These are phyloP conservation scores for Notocelia uddmanniana DNA, from an alignment of 2,888 invertebrate species.

Conservation along the genomic window DNA sequence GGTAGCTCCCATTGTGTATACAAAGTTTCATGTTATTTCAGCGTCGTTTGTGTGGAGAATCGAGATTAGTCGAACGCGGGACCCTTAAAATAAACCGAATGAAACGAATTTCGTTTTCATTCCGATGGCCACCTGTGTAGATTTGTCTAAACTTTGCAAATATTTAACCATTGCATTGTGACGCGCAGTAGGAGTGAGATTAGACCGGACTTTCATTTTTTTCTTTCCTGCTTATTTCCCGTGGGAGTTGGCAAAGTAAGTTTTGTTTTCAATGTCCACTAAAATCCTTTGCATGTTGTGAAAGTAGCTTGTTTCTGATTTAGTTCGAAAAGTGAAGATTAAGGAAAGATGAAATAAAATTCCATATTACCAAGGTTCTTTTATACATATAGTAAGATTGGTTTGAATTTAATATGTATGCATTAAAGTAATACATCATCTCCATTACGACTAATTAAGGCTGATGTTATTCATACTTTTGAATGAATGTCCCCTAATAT, in stretches of 20 bases:
- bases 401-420: no score
- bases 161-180: conserved; percentile 53
- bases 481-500: no score
- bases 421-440: no score
- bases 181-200: conserved; percentile 68
- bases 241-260: conserved; percentile 58
- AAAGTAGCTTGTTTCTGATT: conserved; percentile 10
- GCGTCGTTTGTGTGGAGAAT: no score
- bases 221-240: conserved; percentile 62
- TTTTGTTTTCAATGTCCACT: conserved; percentile 44
- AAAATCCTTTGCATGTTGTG: conserved; percentile 22
- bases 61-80: no score
- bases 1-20: no score
- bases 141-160: conserved; percentile 40
- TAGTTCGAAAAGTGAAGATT: neutral
- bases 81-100: neutral
- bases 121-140: conserved; percentile 22
- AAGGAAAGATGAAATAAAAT: no score
- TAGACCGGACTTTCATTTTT: conserved; percentile 53
- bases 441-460: no score
- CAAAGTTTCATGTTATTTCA: no score
- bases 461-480: no score
- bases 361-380: no score
- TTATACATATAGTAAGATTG: no score
- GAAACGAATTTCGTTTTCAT: conserved; percentile 20